Evolutionary conservation across 2,888 invertebrate genomes (phyloP).

Genomic region (Athalia rosae): DNA sequence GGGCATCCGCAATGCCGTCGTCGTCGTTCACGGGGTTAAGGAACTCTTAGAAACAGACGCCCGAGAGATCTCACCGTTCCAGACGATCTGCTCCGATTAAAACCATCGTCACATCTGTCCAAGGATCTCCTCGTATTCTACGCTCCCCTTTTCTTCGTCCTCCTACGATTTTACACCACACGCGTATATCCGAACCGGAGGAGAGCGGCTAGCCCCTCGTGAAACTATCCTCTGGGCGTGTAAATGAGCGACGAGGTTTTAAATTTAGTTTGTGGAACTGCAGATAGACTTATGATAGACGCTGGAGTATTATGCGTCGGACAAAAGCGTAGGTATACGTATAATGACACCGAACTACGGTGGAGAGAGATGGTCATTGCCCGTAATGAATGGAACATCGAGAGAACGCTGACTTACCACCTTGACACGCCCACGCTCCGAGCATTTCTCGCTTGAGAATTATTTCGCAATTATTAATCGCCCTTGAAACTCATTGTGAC

Average conservation of each 20-base stretch:
- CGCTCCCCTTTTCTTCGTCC: too few relatives aligned
- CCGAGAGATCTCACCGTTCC: slow-evolving; percentile 1
- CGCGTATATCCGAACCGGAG: too few relatives aligned
- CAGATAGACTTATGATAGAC: too few relatives aligned
- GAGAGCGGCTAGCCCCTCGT: too few relatives aligned
- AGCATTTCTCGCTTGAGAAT: slow-evolving; percentile 21
- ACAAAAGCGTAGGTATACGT: too few relatives aligned
- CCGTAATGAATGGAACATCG: slow-evolving; percentile 10
- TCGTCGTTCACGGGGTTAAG: slow-evolving; percentile 23
- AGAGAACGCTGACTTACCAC: slow-evolving; percentile 33
- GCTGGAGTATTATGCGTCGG: too few relatives aligned
- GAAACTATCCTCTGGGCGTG: too few relatives aligned
- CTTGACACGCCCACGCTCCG: slow-evolving; percentile 39
- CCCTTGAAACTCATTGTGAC: not conserved
- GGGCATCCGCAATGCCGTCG: not conserved
- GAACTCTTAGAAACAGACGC: slow-evolving; percentile 7
- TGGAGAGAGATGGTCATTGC: not conserved
- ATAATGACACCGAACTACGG: not conserved
- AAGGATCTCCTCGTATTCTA: not conserved
- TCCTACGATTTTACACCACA: too few relatives aligned
- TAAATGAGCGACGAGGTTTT: too few relatives aligned
- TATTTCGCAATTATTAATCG: slow-evolving; percentile 32
- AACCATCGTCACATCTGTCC: not conserved
- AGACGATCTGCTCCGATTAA: slow-evolving; percentile 19
- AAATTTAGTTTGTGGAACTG: too few relatives aligned